A percentile compares a stretch with the other conserved stretches of the same genome.
phyloP scores from a whole-genome alignment of 2,888 invertebrate genomes.

The Gnatocerus cornutus region DNA sequence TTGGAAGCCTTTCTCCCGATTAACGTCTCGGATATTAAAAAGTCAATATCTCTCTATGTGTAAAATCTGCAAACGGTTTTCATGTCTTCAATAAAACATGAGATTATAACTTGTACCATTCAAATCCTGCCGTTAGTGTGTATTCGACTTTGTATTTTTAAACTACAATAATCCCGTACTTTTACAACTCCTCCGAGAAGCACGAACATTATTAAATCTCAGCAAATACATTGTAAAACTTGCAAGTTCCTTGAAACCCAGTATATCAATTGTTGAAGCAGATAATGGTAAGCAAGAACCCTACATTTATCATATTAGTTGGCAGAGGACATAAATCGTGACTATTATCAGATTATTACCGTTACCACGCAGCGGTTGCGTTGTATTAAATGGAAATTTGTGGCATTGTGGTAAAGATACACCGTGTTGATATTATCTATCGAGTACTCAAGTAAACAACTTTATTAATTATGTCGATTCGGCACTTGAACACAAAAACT shows the following conservation, averaged over 20 bases:
- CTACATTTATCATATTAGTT: slow-evolving; percentile 32
- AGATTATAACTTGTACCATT: slow-evolving; percentile 32
- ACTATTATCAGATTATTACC: slow-evolving; percentile 41
- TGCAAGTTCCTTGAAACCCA: background rate
- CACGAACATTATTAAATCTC: slow-evolving; percentile 4
- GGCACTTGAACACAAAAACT: slow-evolving; percentile 14
- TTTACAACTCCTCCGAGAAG: slow-evolving; percentile 6
- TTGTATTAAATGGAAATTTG: slow-evolving; percentile 33
- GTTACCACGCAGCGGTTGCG: slow-evolving; percentile 21
- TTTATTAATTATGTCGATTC: slow-evolving; percentile 18
- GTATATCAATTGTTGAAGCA: slow-evolving; percentile 13
- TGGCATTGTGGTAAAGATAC: slow-evolving; percentile 30
- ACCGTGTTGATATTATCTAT: slow-evolving; percentile 20
- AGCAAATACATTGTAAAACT: slow-evolving; percentile 14
- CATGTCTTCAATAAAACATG: slow-evolving; percentile 31
- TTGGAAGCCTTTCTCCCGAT: background rate
- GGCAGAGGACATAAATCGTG: slow-evolving; percentile 23
- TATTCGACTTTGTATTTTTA: slow-evolving; percentile 18
- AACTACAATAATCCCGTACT: slow-evolving; percentile 13
- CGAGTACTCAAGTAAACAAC: slow-evolving; percentile 6
- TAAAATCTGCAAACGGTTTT: slow-evolving; percentile 8
- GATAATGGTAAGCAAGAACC: slow-evolving; percentile 14
- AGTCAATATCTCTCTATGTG: slow-evolving; percentile 11
- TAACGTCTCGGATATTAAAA: slow-evolving; percentile 5
- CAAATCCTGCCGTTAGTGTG: slow-evolving; percentile 6